Evolutionary conservation across 2,888 invertebrate species (phyloP).

Genomic region (Nasonovia ribisnigri): DNA sequence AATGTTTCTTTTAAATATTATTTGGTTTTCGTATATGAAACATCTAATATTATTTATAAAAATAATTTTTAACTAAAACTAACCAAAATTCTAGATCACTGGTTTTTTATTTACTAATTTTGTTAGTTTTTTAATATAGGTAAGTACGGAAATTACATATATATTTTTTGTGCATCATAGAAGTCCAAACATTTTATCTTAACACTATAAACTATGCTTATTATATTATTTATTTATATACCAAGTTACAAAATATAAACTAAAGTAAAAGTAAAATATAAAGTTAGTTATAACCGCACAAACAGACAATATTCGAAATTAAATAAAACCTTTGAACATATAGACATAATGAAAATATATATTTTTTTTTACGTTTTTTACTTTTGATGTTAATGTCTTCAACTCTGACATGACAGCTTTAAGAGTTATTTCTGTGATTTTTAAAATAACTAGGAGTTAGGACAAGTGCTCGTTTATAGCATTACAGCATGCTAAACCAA

Average conservation of each 20-base stretch:
- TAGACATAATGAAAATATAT: not conserved
- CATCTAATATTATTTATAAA: not conserved
- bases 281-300: too few species aligned
- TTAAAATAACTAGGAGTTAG: not conserved
- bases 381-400: slow-evolving; percentile 7
- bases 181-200: not conserved
- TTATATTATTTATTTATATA: not conserved
- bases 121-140: not conserved
- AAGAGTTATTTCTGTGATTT: slow-evolving; percentile 6
- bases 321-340: too few species aligned
- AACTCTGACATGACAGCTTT: not conserved
- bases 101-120: not conserved
- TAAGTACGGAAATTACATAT: not conserved
- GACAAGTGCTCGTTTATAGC: not conserved
- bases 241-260: not conserved
- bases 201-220: not conserved
- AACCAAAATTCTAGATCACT: not conserved
- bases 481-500: not conserved
- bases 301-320: too few species aligned
- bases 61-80: not conserved
- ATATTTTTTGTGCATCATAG: not conserved
- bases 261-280: too few species aligned
- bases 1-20: not conserved
- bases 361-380: not conserved
- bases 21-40: not conserved